Percentiles rank a stretch among this genome's conserved stretches.
These are phyloP conservation scores for Drosophila malerkotliana DNA, from an alignment of 1,140 invertebrate species.

Conservation along the genomic window DNA sequence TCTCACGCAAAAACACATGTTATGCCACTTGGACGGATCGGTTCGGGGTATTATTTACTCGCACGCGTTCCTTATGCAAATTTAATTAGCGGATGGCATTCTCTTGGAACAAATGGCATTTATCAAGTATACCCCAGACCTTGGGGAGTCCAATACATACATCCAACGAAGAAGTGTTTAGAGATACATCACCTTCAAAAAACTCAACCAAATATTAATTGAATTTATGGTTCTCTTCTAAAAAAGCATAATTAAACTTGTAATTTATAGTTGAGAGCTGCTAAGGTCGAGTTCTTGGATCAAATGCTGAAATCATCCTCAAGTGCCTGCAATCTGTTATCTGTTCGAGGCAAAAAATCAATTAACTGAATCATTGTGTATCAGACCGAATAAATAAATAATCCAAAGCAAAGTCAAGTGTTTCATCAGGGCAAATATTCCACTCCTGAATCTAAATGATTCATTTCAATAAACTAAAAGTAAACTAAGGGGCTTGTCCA, in stretches of 20 bases:
- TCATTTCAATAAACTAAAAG: slow-evolving; percentile 2
- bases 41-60: slow-evolving; percentile 40
- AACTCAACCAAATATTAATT: not conserved
- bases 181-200: no score
- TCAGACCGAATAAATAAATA: slow-evolving; percentile 31
- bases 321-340: slow-evolving; percentile 17
- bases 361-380: slow-evolving; percentile 40
- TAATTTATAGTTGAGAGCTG: not conserved
- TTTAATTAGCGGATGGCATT: slow-evolving; percentile 49
- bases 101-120: slow-evolving; percentile 24
- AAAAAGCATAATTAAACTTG: not conserved
- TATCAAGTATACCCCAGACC: slow-evolving; percentile 17
- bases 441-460: not conserved
- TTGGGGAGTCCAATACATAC: not conserved
- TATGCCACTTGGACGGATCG: slow-evolving; percentile 6
- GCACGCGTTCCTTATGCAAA: slow-evolving; percentile 54
- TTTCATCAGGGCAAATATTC: slow-evolving; percentile 31
- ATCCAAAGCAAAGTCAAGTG: slow-evolving; percentile 34
- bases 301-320: slow-evolving; percentile 3
- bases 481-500: not conserved
- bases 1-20: slow-evolving; percentile 51
- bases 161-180: no score
- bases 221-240: no score
- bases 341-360: slow-evolving; percentile 8
- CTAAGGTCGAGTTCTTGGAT: not conserved